These are phyloP conservation scores for Amphiprion ocellaris DNA, from an alignment of 2,113 vertebrate genomes.

Conservation along the genomic window DNA sequence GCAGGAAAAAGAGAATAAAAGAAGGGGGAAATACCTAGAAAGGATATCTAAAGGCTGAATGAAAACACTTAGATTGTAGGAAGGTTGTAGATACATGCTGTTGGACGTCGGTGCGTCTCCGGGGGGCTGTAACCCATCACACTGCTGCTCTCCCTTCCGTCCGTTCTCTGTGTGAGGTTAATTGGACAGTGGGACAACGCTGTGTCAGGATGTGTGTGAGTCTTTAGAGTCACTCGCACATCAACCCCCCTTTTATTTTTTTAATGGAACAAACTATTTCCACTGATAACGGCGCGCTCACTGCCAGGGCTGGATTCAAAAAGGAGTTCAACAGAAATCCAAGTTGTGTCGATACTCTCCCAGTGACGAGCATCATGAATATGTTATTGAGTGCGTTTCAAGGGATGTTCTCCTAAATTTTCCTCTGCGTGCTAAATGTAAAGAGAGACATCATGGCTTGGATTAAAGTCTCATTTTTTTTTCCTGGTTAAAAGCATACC, in stretches of 20 bases:
- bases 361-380: not conserved
- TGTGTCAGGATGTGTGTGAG: slow-evolving; percentile 53
- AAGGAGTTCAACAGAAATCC: slow-evolving; percentile 13
- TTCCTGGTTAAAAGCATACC: slow-evolving; percentile 6
- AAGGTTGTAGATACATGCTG: slow-evolving; percentile 47
- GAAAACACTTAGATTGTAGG: slow-evolving; percentile 57
- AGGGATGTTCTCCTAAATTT: slow-evolving; percentile 9
- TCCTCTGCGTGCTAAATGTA: slow-evolving; percentile 5
- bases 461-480: not conserved
- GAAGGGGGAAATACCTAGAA: slow-evolving; percentile 52
- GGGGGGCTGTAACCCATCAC: slow-evolving; percentile 59
- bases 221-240: slow-evolving; percentile 37
- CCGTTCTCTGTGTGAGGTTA: slow-evolving; percentile 68
- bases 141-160: slow-evolving; percentile 45
- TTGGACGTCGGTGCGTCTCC: slow-evolving; percentile 37
- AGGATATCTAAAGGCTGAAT: slow-evolving; percentile 53
- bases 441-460: not conserved
- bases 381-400: not conserved
- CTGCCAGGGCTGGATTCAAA: slow-evolving; percentile 12
- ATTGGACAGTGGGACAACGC: slow-evolving; percentile 56
- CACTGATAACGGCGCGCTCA: slow-evolving; percentile 24
- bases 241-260: not conserved
- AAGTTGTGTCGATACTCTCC: not conserved
- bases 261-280: slow-evolving; percentile 47
- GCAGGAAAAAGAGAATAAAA: slow-evolving; percentile 54